phyloP scores from a whole-genome alignment of 1,140 invertebrate genomes.

The Melanaphis sacchari region DNA sequence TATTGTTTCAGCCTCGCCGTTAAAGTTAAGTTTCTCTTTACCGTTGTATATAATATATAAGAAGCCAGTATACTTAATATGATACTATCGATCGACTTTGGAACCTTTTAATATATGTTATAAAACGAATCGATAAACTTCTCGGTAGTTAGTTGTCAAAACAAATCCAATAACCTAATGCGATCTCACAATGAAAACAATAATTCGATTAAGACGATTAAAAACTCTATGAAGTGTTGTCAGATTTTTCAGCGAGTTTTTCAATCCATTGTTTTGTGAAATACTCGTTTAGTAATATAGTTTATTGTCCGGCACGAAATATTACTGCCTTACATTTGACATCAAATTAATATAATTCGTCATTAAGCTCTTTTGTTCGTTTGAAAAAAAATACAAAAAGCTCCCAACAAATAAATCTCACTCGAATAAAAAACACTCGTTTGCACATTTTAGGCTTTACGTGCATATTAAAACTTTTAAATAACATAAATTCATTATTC shows the following conservation, averaged over 20 bases:
- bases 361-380: constrained; percentile 7
- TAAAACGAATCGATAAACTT: not conserved
- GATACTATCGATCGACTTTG: not conserved
- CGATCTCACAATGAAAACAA: not conserved
- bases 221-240: not conserved
- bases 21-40: not conserved
- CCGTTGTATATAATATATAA: not conserved
- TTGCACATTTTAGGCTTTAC: constrained; percentile 25
- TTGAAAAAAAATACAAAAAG: constrained; percentile 7
- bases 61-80: not conserved
- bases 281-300: not conserved
- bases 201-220: constrained; percentile 12
- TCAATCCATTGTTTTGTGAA: not conserved
- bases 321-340: not conserved
- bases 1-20: not conserved
- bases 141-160: not conserved
- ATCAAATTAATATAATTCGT: not conserved
- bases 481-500: constrained; percentile 46
- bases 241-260: not conserved
- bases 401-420: not conserved
- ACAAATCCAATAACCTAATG: constrained; percentile 14
- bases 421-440: not conserved
- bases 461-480: constrained; percentile 47
- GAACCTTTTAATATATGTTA: not conserved
- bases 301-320: not conserved